Conservation (phyloP, 2,888 invertebrate genomes). For the Conomelus anceps region DNA sequence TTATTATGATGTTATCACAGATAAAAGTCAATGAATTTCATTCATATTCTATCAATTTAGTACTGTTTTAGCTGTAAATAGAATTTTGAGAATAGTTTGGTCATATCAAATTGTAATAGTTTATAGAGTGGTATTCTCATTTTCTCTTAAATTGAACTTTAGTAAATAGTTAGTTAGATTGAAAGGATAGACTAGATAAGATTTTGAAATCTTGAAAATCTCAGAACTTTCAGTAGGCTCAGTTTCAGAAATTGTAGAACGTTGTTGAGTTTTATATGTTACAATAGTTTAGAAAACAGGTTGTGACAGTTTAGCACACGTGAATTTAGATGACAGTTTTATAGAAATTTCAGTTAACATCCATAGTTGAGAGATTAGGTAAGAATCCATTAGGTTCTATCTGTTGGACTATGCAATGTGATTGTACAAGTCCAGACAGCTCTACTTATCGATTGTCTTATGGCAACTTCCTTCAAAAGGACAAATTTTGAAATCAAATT, state of each 20-base stretch:
- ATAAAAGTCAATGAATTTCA: background rate
- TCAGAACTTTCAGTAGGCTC: background rate
- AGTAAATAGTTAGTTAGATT: no score
- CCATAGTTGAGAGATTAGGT: background rate
- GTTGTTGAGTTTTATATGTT: background rate
- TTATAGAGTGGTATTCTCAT: no score
- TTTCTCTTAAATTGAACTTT: no score
- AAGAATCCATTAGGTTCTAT: slow-evolving; percentile 11
- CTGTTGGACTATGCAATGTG: background rate
- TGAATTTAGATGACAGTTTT: background rate
- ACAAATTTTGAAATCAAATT: background rate
- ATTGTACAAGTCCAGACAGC: slow-evolving; percentile 19
- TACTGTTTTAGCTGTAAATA: background rate
- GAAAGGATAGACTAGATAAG: background rate
- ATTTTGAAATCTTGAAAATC: background rate
- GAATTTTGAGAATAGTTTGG: background rate
- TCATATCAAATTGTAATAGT: no score
- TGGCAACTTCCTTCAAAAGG: slow-evolving; percentile 31
- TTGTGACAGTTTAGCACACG: background rate
- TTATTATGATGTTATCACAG: background rate
- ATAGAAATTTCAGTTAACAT: background rate
- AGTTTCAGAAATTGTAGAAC: background rate
- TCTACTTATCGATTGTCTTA: slow-evolving; percentile 35
- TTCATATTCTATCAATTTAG: background rate
- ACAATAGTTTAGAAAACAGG: background rate